These are phyloP conservation scores for Caenorhabditis brenneri DNA, from an alignment of 1,140 invertebrate species.

Conservation along the genomic window DNA sequence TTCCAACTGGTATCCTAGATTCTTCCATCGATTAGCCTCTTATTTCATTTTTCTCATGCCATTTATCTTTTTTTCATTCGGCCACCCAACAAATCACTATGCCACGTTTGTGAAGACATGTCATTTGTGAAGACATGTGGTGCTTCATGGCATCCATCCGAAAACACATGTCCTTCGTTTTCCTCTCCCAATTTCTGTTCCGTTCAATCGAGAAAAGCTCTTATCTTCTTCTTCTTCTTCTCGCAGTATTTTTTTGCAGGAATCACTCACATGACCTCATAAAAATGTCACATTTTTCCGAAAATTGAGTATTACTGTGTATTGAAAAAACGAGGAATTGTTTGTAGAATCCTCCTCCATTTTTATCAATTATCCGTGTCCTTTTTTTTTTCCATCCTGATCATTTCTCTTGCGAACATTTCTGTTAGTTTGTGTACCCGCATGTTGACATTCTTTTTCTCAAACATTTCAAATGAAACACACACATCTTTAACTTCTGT, in stretches of 20 bases:
- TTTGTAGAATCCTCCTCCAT: neutral
- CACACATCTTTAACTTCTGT: neutral
- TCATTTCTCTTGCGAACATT: neutral
- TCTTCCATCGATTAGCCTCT: no score
- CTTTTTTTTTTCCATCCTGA: neutral
- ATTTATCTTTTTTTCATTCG: no score
- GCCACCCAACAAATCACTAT: slow-evolving; percentile 9
- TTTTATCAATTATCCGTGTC: slow-evolving; percentile 6
- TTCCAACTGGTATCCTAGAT: no score
- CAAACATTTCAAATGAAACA: neutral
- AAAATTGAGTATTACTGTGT: neutral
- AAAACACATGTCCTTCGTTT: neutral
- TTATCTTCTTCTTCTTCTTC: neutral
- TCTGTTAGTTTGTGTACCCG: neutral
- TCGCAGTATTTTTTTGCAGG: neutral
- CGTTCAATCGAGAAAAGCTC: neutral
- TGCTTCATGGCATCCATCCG: neutral
- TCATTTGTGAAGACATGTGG: slow-evolving; percentile 16
- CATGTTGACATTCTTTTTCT: neutral
- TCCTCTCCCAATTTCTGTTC: neutral
- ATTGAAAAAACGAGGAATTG: neutral
- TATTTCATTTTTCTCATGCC: no score
- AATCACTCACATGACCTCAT: neutral
- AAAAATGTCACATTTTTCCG: neutral
- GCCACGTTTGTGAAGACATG: neutral